Evolutionary conservation across 2,888 invertebrate species (phyloP), one percentile per base, ranked within the genome.

Genomic region (Tethea ocularis): DNA sequence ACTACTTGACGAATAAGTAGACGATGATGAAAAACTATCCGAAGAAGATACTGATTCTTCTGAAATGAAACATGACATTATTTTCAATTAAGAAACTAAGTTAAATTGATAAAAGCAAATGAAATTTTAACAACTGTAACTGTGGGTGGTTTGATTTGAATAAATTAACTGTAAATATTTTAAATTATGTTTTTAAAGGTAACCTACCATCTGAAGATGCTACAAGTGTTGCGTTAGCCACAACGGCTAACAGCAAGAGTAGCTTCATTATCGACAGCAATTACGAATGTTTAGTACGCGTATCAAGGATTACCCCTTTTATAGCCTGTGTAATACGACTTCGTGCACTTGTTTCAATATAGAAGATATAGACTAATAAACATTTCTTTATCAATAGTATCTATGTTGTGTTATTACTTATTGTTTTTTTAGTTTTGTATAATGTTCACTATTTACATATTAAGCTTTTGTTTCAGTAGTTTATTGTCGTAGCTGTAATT

Each of bases 321-420:
- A 86, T 84, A 84, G 60, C 63, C 59, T 62, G 8, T 52, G 17
- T 58, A 46, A 61, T 54, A 63, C 59, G 61, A 69, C 58, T 59
- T 70, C 66, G 66, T 74, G 74, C 83, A 84, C 74, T 82, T 83
- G 82, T 78, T 69, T 67, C 64, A 79, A 82, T 62, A 80, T 63
- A 56, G 58, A 61, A 62, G 36, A 62, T 61, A 61, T 58, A 52
- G 17, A 57, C 46, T 24, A 23, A 24, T 24, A 46, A 56, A 24
- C 17, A 56, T 57, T 29, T 46, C 23, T 53, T 57, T 53, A 58
- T 26, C 26, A 29, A 53, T 26, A 26, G 15, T 29, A 15, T 41
- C n/a, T n/a, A n/a, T n/a, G 46, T 33, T 24, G 55, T 60, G 22
- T 15, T 41, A 41, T 41, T 17, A 57, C 36, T 38, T 17, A 38